Conservation (phyloP, 2,797 vertebrate genomes). For the Zenarchopterus dispar region DNA sequence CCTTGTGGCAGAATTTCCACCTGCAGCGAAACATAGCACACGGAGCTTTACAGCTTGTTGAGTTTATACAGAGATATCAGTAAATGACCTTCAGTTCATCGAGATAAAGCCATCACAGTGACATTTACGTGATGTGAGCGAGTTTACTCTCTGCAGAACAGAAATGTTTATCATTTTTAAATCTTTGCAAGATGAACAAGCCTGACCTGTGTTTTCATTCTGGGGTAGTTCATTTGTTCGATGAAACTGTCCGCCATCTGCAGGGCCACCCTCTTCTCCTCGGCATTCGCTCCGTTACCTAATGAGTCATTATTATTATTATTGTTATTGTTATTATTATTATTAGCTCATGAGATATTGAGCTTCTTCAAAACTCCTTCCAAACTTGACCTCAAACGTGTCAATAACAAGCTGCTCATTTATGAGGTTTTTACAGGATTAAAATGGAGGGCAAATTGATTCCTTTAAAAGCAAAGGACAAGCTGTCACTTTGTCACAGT, state of each 20-base stretch:
- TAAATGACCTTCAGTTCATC: not conserved
- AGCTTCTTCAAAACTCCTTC: not conserved
- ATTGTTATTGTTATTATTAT: no score
- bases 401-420: no score
- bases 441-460: no score
- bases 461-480: no score
- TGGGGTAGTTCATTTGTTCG: conserved; percentile 91
- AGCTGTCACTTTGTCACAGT: no score
- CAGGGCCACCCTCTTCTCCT: conserved; percentile 90
- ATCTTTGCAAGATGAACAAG: not conserved
- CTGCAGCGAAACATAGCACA: conserved; percentile 63
- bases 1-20: conserved; percentile 94
- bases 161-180: not conserved
- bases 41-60: not conserved
- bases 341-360: not conserved
- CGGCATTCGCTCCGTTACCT: conserved; percentile 90
- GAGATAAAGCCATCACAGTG: not conserved
- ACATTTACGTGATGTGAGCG: not conserved
- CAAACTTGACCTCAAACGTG: no score
- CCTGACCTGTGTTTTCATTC: conserved; percentile 92
- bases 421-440: no score
- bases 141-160: not conserved
- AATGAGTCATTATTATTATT: not conserved
- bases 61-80: no score
- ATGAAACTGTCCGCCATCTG: conserved; percentile 95